These are phyloP conservation scores for Leptopilina boulardi DNA, from an alignment of 1,140 invertebrate genomes.

Conservation along the genomic window DNA sequence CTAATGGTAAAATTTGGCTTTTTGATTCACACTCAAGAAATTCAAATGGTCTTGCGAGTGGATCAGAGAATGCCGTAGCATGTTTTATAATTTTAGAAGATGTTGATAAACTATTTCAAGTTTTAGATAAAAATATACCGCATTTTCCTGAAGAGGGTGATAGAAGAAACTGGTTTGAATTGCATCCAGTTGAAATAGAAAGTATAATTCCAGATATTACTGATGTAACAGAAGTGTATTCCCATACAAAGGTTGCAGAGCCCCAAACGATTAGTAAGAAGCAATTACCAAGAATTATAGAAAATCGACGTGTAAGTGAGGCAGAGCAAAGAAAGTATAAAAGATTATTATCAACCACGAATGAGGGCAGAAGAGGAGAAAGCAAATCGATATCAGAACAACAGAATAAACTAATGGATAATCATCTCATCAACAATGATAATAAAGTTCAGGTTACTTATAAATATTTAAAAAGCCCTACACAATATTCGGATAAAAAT, in stretches of 20 bases:
- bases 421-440: not conserved
- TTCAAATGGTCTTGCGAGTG: not conserved
- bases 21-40: not conserved
- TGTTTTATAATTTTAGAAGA: no score
- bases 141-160: not conserved
- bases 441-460: no score
- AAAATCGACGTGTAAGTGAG: no score
- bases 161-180: not conserved
- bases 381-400: not conserved
- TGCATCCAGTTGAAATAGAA: no score
- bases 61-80: not conserved
- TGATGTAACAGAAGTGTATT: no score
- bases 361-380: not conserved
- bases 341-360: not conserved
- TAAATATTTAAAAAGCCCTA: not conserved
- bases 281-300: no score
- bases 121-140: not conserved
- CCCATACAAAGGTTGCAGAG: no score
- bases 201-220: no score
- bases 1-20: no score
- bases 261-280: no score
- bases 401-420: not conserved
- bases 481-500: not conserved
- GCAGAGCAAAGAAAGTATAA: no score
- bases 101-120: not conserved